Percentiles rank a stretch among this genome's conserved stretches.
phyloP scores from a whole-genome alignment of 2,888 invertebrate genomes.

The Anagyrus pseudococci region DNA sequence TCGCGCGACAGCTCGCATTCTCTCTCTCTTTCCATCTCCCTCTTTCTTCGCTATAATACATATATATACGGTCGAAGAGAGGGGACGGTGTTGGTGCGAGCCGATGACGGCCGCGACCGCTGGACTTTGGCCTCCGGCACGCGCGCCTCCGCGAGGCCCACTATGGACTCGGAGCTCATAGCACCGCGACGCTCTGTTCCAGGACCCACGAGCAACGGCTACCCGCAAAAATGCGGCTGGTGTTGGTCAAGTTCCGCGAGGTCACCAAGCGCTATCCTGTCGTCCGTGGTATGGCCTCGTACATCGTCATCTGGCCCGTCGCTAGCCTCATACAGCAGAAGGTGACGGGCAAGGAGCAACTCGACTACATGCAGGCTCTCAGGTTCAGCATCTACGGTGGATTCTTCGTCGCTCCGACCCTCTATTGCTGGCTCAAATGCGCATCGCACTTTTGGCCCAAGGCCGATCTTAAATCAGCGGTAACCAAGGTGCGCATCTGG shows the following conservation, averaged over 20 bases:
- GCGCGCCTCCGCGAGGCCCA: too few relatives aligned
- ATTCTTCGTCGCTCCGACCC: constrained; percentile 80
- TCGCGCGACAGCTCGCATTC: too few relatives aligned
- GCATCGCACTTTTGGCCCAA: constrained; percentile 81
- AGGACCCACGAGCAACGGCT: too few relatives aligned
- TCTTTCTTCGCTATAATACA: too few relatives aligned
- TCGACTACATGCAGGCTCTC: constrained; percentile 65
- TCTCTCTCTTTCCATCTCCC: too few relatives aligned
- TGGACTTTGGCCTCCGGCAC: too few relatives aligned
- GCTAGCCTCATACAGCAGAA: constrained; percentile 68
- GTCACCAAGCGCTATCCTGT: constrained; percentile 65
- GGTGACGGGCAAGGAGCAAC: constrained; percentile 54
- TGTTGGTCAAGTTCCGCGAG: constrained; percentile 60
- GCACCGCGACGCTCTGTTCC: too few relatives aligned
- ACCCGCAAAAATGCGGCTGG: constrained; percentile 50
- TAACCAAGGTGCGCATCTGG: constrained; percentile 71
- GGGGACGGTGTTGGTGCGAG: too few relatives aligned
- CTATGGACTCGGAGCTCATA: too few relatives aligned
- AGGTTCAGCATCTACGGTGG: constrained; percentile 83
- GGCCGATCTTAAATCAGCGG: constrained; percentile 71
- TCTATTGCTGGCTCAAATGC: constrained; percentile 80
- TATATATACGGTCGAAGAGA: too few relatives aligned
- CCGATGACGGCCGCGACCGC: too few relatives aligned
- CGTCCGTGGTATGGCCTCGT: constrained; percentile 68
- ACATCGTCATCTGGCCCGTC: constrained; percentile 68